Evolutionary conservation across 2,797 vertebrate genomes (phyloP), one percentile per base, ranked within the genome.

Genomic region (Artibeus jamaicensis): DNA sequence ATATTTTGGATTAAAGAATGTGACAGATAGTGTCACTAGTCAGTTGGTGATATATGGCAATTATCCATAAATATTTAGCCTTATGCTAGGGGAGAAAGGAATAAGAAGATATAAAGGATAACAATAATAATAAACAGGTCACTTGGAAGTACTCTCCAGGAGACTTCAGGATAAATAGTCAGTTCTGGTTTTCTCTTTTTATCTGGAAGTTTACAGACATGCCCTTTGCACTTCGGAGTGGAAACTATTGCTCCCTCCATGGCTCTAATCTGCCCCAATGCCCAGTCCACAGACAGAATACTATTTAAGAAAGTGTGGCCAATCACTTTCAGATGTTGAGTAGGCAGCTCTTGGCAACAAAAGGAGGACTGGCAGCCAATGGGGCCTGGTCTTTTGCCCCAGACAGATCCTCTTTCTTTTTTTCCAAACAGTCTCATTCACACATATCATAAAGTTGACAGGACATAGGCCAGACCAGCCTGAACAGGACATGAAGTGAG

Each of bases 1-100:
- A 46, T 39, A 90, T 74, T 86, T 86, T 93, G 55, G 53, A 37
- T 92, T 83, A 90, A 94, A 94, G 32, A 95, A 81, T 67, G 18
- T 50, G 57, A 90, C 24, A 92, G n/a, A 59, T 19, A 76, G 57
- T 82, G 55, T 96, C 59, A 34, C 39, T 82, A 89, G 42, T 67
- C 50, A 73, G 57, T 73, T 83, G 77, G 46, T 19, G 18, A 65
- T 44, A 34, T 77, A 9, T 76, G 68, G 32, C 37, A 57, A 34
- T 93, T 68, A 73, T 10, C 46, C 48, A 21, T 32, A 57, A 74
- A 83, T 76, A 74, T 79, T 87, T 83, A 93, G 39, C 65, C 21
- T n/a, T 62, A 3, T 90, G 19, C 62, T 77, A 8, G 34, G n/a
- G 37, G 68, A 84, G 12, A 53, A 89, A 91, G 7, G 19, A 65